phyloP scores from a whole-genome alignment of 2,888 invertebrate genomes.

The Ditylenchus weischeri region DNA sequence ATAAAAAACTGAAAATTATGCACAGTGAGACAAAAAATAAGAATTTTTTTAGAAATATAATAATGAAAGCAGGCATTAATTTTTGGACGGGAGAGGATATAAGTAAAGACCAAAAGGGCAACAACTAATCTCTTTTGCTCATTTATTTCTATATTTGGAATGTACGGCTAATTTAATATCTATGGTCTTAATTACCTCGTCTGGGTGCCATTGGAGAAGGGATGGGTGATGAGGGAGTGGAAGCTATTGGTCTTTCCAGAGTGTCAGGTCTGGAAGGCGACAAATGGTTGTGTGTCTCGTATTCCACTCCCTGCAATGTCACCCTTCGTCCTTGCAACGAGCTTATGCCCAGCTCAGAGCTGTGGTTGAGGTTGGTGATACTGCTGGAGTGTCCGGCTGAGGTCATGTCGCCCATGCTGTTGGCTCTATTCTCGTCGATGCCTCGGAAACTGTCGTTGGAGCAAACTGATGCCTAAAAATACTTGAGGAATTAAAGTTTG shows the following conservation, averaged over 20 bases:
- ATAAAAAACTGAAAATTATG: too few species aligned
- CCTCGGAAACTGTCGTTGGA: neutral
- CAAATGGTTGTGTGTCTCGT: neutral
- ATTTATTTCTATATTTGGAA: too few species aligned
- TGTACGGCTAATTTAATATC: too few species aligned
- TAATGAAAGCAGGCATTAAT: too few species aligned
- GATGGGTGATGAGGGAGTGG: neutral
- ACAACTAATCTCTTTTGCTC: too few species aligned
- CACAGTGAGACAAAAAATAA: too few species aligned
- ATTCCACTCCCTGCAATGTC: neutral
- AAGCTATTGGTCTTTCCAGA: neutral
- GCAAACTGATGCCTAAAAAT: too few species aligned
- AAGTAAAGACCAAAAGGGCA: too few species aligned
- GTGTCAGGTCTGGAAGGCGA: neutral
- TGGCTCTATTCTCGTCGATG: neutral
- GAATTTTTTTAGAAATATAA: too few species aligned
- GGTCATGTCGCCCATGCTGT: constrained; percentile 7
- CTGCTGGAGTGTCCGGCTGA: too few species aligned
- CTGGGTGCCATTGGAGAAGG: neutral
- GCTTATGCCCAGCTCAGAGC: neutral
- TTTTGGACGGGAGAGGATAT: too few species aligned
- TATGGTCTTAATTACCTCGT: neutral
- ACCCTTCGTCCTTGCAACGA: neutral
- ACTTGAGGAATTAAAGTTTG: too few species aligned
- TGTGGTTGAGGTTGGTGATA: neutral